Base-by-base conservation (phyloP, 2,797 vertebrate species). In the Microctenopoma stevenorrisi region DNA sequence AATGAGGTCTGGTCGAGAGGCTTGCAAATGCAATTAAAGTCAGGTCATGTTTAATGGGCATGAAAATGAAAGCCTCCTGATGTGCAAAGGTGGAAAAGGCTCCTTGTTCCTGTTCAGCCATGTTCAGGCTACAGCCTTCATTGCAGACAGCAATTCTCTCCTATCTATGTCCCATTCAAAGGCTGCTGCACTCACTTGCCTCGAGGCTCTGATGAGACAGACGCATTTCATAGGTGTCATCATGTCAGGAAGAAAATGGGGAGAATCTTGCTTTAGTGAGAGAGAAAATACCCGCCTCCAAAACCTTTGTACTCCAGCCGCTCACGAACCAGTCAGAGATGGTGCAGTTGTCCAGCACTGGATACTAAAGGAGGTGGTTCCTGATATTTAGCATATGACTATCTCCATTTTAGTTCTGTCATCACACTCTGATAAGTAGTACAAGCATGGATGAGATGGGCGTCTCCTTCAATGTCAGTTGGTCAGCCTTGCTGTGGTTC, bases 11-110 rank as follows among this genome's bases (percentile, higher is more conserved):
- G 68, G 81, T 76, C n/a, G 72, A 83, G 46, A 74, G 82, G 72
- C 64, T 76, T 79, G 83, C 53, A 82, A 86, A 91, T 79, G 84
- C 78, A 87, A 90, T 90, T 89, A 92, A 77, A 90, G 78, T 84
- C 55, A 61, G 82, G 80, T 87, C 84, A 82, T 86, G 82, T 90
- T 91, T 87, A 88, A 84, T 88, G 85, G 86, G 79, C 78, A 85
- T 69, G 77, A 72, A 88, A 89, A 90, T 87, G 78, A 85, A 88
- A 89, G 84, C 60, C 72, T 70, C 58, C 74, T 81, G 80, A 81
- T 82, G 85, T 87, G 80, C 81, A 86, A 81, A 89, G 72, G 69
- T 61, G 59, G 64, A 78, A 82, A 81, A 73, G 58, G 13, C 63
- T 70, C 55, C 69, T 68, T 64, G 73, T 66, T 86, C 64, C 74